Conservation (phyloP, 2,113 vertebrate genomes). For the Hypanus sabinus region DNA sequence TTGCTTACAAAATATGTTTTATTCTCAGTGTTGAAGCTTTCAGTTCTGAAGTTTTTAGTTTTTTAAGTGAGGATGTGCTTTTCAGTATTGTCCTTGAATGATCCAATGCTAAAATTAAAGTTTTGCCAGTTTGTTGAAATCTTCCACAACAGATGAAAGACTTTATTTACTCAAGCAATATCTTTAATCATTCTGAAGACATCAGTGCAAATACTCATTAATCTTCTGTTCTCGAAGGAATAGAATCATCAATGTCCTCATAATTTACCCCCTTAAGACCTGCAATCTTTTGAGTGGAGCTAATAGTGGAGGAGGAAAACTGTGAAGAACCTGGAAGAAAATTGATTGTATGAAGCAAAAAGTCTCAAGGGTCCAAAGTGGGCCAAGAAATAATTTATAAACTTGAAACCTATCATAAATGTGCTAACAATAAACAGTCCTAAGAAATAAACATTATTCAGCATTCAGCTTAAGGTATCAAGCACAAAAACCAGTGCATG, state of each 20-base stretch:
- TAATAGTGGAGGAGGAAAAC: not conserved
- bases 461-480: not conserved
- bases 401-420: not conserved
- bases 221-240: not conserved
- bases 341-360: not conserved
- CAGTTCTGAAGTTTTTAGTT: too few relatives aligned
- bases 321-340: not conserved
- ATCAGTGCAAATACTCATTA: not conserved
- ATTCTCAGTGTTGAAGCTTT: too few relatives aligned
- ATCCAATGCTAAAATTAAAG: not conserved
- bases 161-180: not conserved
- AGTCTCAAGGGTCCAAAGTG: not conserved
- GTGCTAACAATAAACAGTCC: not conserved
- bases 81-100: not conserved
- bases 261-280: not conserved
- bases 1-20: too few relatives aligned
- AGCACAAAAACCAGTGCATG: not conserved
- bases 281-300: not conserved
- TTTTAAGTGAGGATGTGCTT: not conserved
- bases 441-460: not conserved
- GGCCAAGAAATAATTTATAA: not conserved
- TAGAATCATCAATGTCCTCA: not conserved
- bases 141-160: not conserved
- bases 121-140: not conserved
- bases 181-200: not conserved